These are phyloP conservation scores for Thalpophila matura DNA, from an alignment of 2,888 invertebrate genomes.

Conservation along the genomic window DNA sequence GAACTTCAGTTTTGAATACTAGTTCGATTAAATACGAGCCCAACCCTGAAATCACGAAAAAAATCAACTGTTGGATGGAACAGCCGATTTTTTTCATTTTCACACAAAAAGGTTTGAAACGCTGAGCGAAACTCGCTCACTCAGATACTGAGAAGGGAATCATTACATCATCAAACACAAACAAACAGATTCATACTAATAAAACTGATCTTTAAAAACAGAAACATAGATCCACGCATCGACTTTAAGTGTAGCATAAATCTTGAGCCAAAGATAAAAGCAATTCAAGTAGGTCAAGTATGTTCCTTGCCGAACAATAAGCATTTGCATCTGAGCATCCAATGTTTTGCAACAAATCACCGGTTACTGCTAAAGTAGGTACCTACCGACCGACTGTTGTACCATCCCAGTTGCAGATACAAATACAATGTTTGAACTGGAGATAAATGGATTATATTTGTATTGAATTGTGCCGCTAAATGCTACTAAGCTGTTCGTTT, in stretches of 20 bases:
- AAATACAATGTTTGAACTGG: constrained; percentile 10
- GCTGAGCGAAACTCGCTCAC: no score
- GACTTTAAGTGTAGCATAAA: constrained; percentile 51
- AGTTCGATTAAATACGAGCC: no score
- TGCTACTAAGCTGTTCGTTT: neutral
- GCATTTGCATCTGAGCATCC: constrained; percentile 49
- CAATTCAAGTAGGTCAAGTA: constrained; percentile 66
- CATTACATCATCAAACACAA: constrained; percentile 5
- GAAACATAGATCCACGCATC: constrained; percentile 29
- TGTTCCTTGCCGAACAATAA: constrained; percentile 59
- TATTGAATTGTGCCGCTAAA: neutral
- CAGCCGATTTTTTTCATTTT: no score
- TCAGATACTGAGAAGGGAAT: no score
- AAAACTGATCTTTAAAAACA: constrained; percentile 34
- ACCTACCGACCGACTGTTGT: constrained; percentile 34
- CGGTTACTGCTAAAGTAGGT: constrained; percentile 40
- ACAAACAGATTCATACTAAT: constrained; percentile 11
- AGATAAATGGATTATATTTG: constrained; percentile 22
- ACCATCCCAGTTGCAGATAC: constrained; percentile 10
- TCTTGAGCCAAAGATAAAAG: constrained; percentile 48
- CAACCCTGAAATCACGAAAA: no score
- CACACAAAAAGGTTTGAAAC: no score
- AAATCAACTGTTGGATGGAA: no score
- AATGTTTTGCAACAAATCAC: constrained; percentile 57
- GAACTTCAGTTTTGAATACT: no score